Evolutionary conservation across 2,113 vertebrate genomes (phyloP).

Genomic region (Leucoraja erinaceus): DNA sequence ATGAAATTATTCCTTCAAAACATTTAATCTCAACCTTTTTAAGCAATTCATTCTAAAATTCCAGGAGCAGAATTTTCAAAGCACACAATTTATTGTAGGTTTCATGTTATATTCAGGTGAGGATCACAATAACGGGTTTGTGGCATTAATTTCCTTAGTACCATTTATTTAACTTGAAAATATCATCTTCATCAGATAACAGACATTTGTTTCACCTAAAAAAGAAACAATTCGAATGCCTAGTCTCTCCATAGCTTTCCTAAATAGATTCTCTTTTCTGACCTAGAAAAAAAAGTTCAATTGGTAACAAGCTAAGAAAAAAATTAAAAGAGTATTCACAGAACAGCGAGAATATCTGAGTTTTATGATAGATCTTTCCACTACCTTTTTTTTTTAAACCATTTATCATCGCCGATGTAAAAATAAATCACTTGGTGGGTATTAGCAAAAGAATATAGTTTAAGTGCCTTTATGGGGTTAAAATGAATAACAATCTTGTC

Average conservation of each 20-base stretch:
- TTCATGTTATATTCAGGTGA: not conserved
- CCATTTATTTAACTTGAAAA: not conserved
- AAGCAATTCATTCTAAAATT: not conserved
- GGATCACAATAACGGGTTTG: not conserved
- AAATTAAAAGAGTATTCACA: too few relatives aligned
- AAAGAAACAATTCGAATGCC: not conserved
- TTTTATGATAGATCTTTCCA: not conserved
- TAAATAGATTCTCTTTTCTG: not conserved
- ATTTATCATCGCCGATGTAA: not conserved
- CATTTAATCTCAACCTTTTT: not conserved
- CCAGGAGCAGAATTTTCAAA: not conserved
- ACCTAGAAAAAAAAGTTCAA: not conserved
- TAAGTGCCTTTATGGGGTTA: not conserved
- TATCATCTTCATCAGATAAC: not conserved
- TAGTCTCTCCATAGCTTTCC: not conserved
- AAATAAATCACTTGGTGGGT: not conserved
- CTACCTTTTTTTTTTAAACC: not conserved
- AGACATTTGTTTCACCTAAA: not conserved
- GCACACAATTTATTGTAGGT: not conserved
- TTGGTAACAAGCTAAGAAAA: not conserved
- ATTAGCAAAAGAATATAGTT: not conserved
- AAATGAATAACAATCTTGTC: not conserved
- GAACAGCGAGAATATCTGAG: not conserved
- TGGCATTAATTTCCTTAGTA: slow-evolving; percentile 11
- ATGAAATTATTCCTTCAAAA: not conserved